phyloP scores from a whole-genome alignment of 2,888 invertebrate genomes.

The Eupithecia subumbrata region DNA sequence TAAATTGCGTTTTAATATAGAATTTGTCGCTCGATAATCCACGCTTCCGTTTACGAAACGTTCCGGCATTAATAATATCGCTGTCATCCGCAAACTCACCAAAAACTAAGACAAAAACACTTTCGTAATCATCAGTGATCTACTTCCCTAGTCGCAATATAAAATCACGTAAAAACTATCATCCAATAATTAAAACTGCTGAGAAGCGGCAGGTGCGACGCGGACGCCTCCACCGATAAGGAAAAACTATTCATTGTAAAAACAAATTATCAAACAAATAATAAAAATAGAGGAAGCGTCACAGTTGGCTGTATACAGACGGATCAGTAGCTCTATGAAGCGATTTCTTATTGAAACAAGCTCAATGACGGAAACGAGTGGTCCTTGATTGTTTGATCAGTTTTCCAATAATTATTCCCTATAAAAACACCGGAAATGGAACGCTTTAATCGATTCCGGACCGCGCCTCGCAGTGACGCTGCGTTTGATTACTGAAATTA shows the following conservation, averaged over 20 bases:
- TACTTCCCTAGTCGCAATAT: conserved; percentile 78
- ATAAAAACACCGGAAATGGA: conserved; percentile 81
- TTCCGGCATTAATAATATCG: conserved; percentile 59
- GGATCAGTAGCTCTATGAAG: conserved; percentile 74
- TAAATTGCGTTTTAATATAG: conserved; percentile 38
- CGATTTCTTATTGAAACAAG: conserved; percentile 68
- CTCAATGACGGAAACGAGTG: conserved; percentile 70
- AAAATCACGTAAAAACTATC: conserved; percentile 75
- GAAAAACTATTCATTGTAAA: conserved; percentile 75
- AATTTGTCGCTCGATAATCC: conserved; percentile 48
- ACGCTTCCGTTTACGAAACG: conserved; percentile 59
- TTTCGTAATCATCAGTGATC: conserved; percentile 79
- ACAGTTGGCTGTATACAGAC: conserved; percentile 77
- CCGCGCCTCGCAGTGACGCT: conserved; percentile 77
- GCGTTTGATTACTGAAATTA: conserved; percentile 81
- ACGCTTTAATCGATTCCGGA: conserved; percentile 80
- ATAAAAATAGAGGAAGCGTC: conserved; percentile 81
- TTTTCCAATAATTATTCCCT: conserved; percentile 79
- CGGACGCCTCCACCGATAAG: conserved; percentile 45
- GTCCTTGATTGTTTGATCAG: conserved; percentile 77
- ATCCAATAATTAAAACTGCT: conserved; percentile 75
- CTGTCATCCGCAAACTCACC: conserved; percentile 65
- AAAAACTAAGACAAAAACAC: conserved; percentile 78
- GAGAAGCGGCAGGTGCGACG: conserved; percentile 63
- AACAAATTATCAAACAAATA: conserved; percentile 80